Evolutionary conservation across 2,888 invertebrate species (phyloP), one percentile per base, ranked within the genome.

Genomic region (Petrolisthes manimaculis): DNA sequence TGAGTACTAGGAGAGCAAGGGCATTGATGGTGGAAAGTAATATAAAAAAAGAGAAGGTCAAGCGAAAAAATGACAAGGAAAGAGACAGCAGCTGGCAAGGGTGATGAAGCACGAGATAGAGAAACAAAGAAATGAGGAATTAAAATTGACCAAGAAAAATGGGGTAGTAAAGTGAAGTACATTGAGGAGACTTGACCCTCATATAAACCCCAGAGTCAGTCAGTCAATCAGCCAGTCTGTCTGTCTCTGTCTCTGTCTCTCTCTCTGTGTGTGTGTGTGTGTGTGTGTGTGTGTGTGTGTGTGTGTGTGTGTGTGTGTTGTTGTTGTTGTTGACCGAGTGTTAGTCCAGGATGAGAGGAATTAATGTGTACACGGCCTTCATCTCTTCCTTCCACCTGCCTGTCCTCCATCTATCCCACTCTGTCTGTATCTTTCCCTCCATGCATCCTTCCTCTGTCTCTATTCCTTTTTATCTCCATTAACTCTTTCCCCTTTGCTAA

Each of bases 241-340:
- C 24, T 74, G 3, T n/a, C 74, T n/a, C 74, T n/a, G 1, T 21
- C 74, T 74, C 74, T n/a, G 4, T 74, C 24, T 21, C 74, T 74
- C 74, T 21, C 24, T 74, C 74, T 83, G 83, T 83, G 83, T 75
- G 83, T 83, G 74, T 83, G 74, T 84, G 77, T 84, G 75, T 84
- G 75, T 77, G 75, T 75, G 75, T 84, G 77, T 77, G 74, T 83
- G 74, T 75, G 83, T 75, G 75, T 55, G 75, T 84, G 75, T 74
- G 84, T 55, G 84, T 75, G 54, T 71, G 83, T 71, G 54, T 71
- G 53, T 55, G 69, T 71, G 51, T 18, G 18, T 2, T 3, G 8
- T 5, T 82, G 21, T 61, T 9, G 61, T 56, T 24, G 12, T 80
- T 75, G 37, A 37, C 37, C 37, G 37, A 37, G 37, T 37, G 37